These are phyloP conservation scores for Sebastes minor DNA, from an alignment of 2,797 vertebrate genomes.

Conservation along the genomic window DNA sequence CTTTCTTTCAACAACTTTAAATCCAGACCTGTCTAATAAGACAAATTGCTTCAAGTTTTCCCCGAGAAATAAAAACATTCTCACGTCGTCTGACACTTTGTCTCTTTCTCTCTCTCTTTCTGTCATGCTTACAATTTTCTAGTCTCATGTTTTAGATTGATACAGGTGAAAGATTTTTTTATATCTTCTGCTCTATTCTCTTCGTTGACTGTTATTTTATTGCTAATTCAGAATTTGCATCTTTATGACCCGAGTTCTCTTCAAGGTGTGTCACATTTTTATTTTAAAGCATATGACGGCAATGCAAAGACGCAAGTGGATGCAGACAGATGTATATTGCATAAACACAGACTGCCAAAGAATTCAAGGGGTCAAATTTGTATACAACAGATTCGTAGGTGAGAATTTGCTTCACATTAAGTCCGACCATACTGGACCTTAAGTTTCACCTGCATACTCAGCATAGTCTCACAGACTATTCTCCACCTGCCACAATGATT, in stretches of 20 bases:
- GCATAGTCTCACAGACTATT: neutral
- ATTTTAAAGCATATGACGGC: neutral
- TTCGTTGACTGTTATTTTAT: neutral
- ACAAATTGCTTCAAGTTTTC: constrained; percentile 45
- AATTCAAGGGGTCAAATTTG: neutral
- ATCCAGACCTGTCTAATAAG: constrained; percentile 55
- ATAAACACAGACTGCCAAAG: neutral
- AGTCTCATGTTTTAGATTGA: constrained; percentile 6
- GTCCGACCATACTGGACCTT: neutral
- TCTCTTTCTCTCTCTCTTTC: neutral
- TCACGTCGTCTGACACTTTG: constrained; percentile 4
- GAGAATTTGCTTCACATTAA: neutral
- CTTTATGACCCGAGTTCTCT: neutral
- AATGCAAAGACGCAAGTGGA: neutral
- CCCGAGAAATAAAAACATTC: constrained; percentile 22
- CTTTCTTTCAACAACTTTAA: constrained; percentile 48
- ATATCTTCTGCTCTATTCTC: neutral
- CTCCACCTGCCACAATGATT: neutral
- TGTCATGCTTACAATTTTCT: neutral
- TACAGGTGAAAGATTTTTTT: neutral
- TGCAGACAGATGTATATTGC: neutral
- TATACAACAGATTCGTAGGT: neutral
- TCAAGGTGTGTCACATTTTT: neutral
- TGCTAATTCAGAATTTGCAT: neutral
- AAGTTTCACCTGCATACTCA: neutral